Conservation (phyloP, 2,113 vertebrate species). For the Polypterus senegalus region DNA sequence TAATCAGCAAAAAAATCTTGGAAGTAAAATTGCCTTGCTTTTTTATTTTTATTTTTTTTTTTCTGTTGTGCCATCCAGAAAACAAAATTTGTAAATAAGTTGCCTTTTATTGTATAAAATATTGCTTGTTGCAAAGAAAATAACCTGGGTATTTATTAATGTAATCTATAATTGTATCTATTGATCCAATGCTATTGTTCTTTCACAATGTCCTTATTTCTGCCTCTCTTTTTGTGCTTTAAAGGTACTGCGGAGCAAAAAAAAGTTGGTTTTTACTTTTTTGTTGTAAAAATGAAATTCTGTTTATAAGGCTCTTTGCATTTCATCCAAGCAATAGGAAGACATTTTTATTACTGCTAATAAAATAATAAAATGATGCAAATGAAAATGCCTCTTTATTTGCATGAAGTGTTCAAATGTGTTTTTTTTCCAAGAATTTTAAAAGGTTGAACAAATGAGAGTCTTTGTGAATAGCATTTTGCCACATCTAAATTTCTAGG, state of each 20-base stretch:
- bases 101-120: slow-evolving; percentile 50
- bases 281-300: slow-evolving; percentile 40
- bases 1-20: slow-evolving; percentile 41
- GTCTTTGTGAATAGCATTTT: not conserved
- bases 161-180: slow-evolving; percentile 68
- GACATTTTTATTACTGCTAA: slow-evolving; percentile 80
- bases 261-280: slow-evolving; percentile 65
- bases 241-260: slow-evolving; percentile 67
- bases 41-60: slow-evolving; percentile 44
- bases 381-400: no score
- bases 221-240: slow-evolving; percentile 55
- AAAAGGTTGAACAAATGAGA: slow-evolving; percentile 1
- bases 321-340: slow-evolving; percentile 82
- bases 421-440: not conserved
- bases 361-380: slow-evolving; percentile 36
- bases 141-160: slow-evolving; percentile 75
- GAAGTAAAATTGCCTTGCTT: slow-evolving; percentile 55
- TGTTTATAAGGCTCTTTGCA: slow-evolving; percentile 65
- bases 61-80: slow-evolving; percentile 9
- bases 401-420: no score
- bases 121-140: slow-evolving; percentile 61
- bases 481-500: no score
- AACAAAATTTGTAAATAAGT: slow-evolving; percentile 50
- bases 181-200: slow-evolving; percentile 53
- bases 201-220: slow-evolving; percentile 70